Conservation (phyloP, 2,888 invertebrate genomes). For the Lobophora halterata region DNA sequence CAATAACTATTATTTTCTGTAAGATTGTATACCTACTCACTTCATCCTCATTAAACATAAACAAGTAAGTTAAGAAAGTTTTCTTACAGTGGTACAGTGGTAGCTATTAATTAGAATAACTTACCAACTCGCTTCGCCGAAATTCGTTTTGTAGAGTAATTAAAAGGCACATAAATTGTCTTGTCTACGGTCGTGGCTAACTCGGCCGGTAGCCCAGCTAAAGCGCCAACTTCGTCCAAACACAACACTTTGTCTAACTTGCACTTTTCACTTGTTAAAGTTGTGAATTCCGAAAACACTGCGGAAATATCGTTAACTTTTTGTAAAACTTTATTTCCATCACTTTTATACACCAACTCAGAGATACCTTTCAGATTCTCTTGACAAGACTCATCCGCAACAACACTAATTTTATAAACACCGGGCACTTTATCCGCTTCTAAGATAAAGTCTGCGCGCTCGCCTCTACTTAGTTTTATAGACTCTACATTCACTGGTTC, state of each 20-base stretch:
- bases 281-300: slow-evolving; percentile 59
- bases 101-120: slow-evolving; percentile 37
- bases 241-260: slow-evolving; percentile 74
- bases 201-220: slow-evolving; percentile 73
- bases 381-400: slow-evolving; percentile 73
- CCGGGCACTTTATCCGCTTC: slow-evolving; percentile 80
- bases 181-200: slow-evolving; percentile 73
- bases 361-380: slow-evolving; percentile 75
- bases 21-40: neutral
- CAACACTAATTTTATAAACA: slow-evolving; percentile 82
- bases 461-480: slow-evolving; percentile 84
- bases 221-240: slow-evolving; percentile 79
- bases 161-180: slow-evolving; percentile 85
- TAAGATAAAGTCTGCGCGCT: slow-evolving; percentile 88
- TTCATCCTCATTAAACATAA: slow-evolving; percentile 21
- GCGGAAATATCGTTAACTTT: slow-evolving; percentile 55
- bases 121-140: slow-evolving; percentile 72
- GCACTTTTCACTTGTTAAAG: slow-evolving; percentile 69
- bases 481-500: slow-evolving; percentile 79
- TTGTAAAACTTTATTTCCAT: slow-evolving; percentile 48
- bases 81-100: slow-evolving; percentile 18
- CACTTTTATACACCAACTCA: slow-evolving; percentile 66
- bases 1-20: neutral
- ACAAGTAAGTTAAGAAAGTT: slow-evolving; percentile 10
- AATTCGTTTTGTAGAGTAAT: slow-evolving; percentile 77